Percentiles rank a stretch among this genome's conserved stretches.
These are phyloP conservation scores for Venusia cambrica DNA, from an alignment of 2,888 invertebrate genomes.

Conservation along the genomic window DNA sequence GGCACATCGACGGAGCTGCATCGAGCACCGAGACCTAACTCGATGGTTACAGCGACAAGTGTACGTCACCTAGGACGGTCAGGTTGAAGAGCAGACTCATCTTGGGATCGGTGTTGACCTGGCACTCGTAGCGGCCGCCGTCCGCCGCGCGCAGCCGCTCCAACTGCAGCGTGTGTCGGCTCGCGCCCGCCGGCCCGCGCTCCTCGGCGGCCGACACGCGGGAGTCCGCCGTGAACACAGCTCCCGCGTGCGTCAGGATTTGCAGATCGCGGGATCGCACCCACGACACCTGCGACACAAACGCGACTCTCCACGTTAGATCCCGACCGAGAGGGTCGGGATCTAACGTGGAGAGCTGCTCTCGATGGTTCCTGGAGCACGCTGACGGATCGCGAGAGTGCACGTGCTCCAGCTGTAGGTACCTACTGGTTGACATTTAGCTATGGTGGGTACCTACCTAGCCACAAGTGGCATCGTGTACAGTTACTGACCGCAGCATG, in stretches of 20 bases:
- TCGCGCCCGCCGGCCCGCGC: constrained; percentile 66
- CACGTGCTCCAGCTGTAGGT: no score
- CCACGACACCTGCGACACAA: constrained; percentile 90
- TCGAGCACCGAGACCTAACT: background rate
- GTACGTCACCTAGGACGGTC: constrained; percentile 80
- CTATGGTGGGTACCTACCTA: no score
- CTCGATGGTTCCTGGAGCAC: no score
- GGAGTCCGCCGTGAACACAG: constrained; percentile 85
- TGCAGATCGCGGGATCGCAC: constrained; percentile 85
- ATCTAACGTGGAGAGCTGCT: no score
- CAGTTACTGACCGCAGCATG: no score
- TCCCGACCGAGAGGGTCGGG: no score
- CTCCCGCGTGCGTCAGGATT: constrained; percentile 84
- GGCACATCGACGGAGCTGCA: background rate
- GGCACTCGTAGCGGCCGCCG: constrained; percentile 87
- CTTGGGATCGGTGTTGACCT: constrained; percentile 88
- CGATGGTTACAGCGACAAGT: background rate
- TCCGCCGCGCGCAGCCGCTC: constrained; percentile 81
- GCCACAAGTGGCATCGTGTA: no score
- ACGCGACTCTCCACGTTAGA: no score
- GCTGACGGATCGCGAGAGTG: no score
- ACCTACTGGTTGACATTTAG: no score
- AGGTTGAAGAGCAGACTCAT: constrained; percentile 85
- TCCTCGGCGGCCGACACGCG: constrained; percentile 81
- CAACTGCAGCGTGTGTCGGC: constrained; percentile 80